Percentiles rank a stretch among this genome's conserved stretches.
Conservation (phyloP, 92 coral and sea anemone genomes). For the Palythoa grandiflora region DNA sequence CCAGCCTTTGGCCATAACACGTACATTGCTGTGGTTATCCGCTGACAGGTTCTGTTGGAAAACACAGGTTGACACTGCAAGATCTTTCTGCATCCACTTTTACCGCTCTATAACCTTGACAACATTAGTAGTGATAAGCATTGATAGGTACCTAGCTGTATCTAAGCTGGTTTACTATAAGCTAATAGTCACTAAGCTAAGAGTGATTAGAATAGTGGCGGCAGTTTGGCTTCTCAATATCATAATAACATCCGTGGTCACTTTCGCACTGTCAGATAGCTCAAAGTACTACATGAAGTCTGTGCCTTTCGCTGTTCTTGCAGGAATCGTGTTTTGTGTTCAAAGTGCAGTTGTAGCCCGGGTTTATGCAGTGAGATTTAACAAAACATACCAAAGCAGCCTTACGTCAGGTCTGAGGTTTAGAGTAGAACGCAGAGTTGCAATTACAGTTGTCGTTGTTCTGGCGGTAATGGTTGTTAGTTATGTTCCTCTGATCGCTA, state of each 20-base stretch:
- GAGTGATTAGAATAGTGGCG: not conserved
- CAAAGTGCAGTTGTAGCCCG: slow-evolving; percentile 42
- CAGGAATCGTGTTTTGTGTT: slow-evolving; percentile 25
- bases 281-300: slow-evolving; percentile 27
- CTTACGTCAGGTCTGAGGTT: not conserved
- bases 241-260: not conserved
- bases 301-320: slow-evolving; percentile 48
- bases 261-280: slow-evolving; percentile 2
- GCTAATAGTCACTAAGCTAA: not conserved
- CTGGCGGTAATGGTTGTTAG: not conserved
- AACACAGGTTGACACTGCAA: slow-evolving; percentile 26
- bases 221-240: not conserved
- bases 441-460: not conserved
- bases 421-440: not conserved
- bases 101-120: slow-evolving; percentile 56
- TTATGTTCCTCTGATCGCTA: not conserved
- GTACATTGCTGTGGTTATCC: slow-evolving; percentile 26
- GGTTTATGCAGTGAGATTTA: not conserved
- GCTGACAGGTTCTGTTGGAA: slow-evolving; percentile 36
- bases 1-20: slow-evolving; percentile 58
- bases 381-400: not conserved
- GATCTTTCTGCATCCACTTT: slow-evolving; percentile 40
- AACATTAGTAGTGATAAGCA: slow-evolving; percentile 51
- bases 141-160: slow-evolving; percentile 53
- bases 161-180: slow-evolving; percentile 14